Percentiles rank a stretch among this genome's conserved stretches.
Evolutionary conservation across 2,113 vertebrate genomes (phyloP).

Genomic region (Peromyscus californicus): DNA sequence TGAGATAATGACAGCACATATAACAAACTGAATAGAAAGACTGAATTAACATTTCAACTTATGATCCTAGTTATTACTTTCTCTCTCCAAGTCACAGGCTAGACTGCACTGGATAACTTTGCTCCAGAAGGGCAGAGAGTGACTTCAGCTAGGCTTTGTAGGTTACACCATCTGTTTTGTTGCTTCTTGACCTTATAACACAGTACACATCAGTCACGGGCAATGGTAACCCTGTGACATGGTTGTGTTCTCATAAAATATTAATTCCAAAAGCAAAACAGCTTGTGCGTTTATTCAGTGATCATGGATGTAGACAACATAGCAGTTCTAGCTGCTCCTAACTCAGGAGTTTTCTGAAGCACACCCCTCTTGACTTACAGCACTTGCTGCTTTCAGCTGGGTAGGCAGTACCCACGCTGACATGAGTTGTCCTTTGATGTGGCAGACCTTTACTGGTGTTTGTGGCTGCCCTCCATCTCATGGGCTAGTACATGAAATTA

Average conservation of each 20-base stretch:
- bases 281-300: background rate
- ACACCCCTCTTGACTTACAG: background rate
- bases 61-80: slow-evolving; percentile 19
- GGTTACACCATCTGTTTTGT: rapidly evolving
- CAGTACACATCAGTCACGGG: background rate
- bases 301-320: background rate
- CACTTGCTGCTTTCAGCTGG: background rate
- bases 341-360: background rate
- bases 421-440: background rate
- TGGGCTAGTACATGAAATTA: slow-evolving; percentile 40
- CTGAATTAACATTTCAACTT: background rate
- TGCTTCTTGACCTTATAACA: background rate
- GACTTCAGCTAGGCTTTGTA: background rate
- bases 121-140: background rate
- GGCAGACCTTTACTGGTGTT: background rate
- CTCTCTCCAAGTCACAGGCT: background rate
- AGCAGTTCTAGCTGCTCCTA: background rate
- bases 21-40: background rate
- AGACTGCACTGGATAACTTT: background rate
- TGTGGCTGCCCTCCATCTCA: background rate
- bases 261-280: background rate
- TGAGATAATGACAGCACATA: background rate
- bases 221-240: background rate
- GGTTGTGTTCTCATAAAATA: background rate
- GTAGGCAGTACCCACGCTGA: background rate